phyloP scores from a whole-genome alignment of 2,113 vertebrate genomes.

The Paraplagusia blochii region DNA sequence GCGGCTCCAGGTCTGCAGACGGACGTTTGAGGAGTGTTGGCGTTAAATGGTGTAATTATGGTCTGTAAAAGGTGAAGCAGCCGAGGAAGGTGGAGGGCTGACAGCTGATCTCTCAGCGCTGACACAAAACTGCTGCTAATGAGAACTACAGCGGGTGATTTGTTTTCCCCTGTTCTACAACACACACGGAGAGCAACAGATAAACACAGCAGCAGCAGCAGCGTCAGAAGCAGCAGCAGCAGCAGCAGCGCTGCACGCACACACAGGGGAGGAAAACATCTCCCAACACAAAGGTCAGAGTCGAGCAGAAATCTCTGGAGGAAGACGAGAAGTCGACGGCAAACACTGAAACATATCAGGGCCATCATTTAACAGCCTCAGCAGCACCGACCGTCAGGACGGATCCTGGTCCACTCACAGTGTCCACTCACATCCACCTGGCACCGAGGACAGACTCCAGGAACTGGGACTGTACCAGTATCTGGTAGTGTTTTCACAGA shows the following conservation, averaged over 20 bases:
- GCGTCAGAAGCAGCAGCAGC: slow-evolving; percentile 12
- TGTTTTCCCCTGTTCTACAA: slow-evolving; percentile 66
- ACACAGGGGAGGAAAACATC: slow-evolving; percentile 55
- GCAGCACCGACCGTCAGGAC: no score
- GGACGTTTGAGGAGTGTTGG: slow-evolving; percentile 8
- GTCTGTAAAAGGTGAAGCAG: slow-evolving; percentile 61
- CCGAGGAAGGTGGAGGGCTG: slow-evolving; percentile 43
- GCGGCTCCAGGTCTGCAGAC: not conserved
- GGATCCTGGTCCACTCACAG: no score
- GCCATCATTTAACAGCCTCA: not conserved
- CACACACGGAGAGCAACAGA: slow-evolving; percentile 25
- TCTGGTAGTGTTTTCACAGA: no score
- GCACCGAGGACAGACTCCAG: no score
- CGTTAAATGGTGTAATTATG: slow-evolving; percentile 62
- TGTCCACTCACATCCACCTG: no score
- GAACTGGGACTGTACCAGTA: no score
- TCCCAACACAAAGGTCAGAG: slow-evolving; percentile 71
- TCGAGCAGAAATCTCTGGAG: slow-evolving; percentile 59
- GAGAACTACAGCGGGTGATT: slow-evolving; percentile 72
- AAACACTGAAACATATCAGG: slow-evolving; percentile 52
- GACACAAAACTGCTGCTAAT: slow-evolving; percentile 70
- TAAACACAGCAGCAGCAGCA: slow-evolving; percentile 26
- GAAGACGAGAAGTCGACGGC: slow-evolving; percentile 50
- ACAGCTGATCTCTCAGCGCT: slow-evolving; percentile 63
- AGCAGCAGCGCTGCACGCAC: slow-evolving; percentile 14